Percentiles rank a stretch among this genome's conserved stretches.
Conservation (phyloP, 2,113 vertebrate species). For the Acanthochromis polyacanthus region DNA sequence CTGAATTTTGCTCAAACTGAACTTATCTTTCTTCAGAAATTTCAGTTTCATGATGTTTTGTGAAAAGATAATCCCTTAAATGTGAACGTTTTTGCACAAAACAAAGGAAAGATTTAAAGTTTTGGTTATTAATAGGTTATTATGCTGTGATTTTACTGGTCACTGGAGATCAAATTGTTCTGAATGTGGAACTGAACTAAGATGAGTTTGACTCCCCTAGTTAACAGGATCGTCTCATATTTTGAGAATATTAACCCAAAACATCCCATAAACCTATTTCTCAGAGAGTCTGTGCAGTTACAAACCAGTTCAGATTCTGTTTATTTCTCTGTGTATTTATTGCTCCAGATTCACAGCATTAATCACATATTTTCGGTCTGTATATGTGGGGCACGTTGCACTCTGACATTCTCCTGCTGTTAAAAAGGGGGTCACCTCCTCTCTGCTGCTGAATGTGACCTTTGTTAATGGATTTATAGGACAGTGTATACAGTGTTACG, state of each 20-base stretch:
- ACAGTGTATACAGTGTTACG: constrained; percentile 64
- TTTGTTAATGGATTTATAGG: constrained; percentile 80
- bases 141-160: no score
- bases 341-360: constrained; percentile 59
- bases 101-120: no score
- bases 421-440: constrained; percentile 77
- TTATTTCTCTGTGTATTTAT: constrained; percentile 8
- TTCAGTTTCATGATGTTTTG: no score
- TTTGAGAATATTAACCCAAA: constrained; percentile 35
- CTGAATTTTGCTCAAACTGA: no score
- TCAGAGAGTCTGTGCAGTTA: background rate
- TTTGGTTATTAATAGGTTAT: no score
- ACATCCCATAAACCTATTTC: constrained; percentile 34
- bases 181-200: no score
- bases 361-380: constrained; percentile 45
- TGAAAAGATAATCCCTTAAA: no score
- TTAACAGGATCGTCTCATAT: constrained; percentile 30
- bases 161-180: no score
- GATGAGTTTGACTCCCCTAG: no score
- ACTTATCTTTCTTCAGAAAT: no score
- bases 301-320: constrained; percentile 4
- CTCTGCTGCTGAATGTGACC: constrained; percentile 75
- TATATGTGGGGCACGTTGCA: constrained; percentile 62
- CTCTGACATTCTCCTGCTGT: constrained; percentile 53
- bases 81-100: no score